phyloP scores from a whole-genome alignment of 2,888 invertebrate genomes.

The Tachina grossa region DNA sequence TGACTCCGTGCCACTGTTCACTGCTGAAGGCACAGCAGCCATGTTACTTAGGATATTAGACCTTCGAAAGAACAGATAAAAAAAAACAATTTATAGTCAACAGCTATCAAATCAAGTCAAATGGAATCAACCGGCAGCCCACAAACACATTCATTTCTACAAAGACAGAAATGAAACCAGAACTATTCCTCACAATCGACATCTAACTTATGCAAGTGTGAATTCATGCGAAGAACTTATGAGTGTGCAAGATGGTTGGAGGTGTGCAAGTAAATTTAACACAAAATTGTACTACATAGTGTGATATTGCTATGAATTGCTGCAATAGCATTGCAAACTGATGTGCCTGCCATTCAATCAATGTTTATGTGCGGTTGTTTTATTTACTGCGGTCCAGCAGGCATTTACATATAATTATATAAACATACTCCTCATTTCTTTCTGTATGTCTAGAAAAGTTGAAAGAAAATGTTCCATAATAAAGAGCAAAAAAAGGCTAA shows the following conservation, averaged over 20 bases:
- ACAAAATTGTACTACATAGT: slow-evolving; percentile 62
- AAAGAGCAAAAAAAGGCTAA: no score
- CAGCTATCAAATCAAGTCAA: slow-evolving; percentile 63
- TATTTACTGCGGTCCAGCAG: slow-evolving; percentile 57
- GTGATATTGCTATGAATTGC: slow-evolving; percentile 48
- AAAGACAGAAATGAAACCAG: slow-evolving; percentile 8
- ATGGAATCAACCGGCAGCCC: slow-evolving; percentile 57
- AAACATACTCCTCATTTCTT: neutral
- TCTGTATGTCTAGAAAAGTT: neutral
- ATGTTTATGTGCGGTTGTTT: slow-evolving; percentile 67
- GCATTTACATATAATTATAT: neutral
- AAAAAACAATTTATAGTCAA: slow-evolving; percentile 60
- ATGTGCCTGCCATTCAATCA: slow-evolving; percentile 61
- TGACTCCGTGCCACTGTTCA: neutral
- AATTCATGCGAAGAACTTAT: slow-evolving; percentile 21
- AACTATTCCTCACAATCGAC: slow-evolving; percentile 3
- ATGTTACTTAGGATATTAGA: neutral
- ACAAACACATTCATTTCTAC: slow-evolving; percentile 47
- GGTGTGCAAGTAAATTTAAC: slow-evolving; percentile 40
- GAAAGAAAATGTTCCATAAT: neutral
- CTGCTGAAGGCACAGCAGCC: neutral
- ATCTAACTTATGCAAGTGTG: slow-evolving; percentile 30
- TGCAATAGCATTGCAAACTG: slow-evolving; percentile 57
- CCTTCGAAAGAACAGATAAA: neutral
- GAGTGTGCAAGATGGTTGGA: neutral